Evolutionary conservation across 2,888 invertebrate genomes (phyloP), one percentile per base, ranked within the genome.

Genomic region (Megastigmus dorsalis): DNA sequence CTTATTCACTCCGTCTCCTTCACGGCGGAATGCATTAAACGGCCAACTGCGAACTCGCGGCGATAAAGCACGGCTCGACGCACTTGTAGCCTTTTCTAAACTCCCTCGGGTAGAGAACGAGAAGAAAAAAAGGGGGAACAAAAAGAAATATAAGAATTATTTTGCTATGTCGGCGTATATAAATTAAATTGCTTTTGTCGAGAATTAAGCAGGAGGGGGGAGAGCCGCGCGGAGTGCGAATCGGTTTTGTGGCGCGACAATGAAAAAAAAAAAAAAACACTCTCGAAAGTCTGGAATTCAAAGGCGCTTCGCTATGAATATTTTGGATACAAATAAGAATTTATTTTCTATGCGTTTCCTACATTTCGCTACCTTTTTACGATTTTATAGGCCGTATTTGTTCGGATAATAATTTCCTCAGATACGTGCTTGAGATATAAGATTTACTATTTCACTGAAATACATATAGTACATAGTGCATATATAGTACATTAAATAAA

Each of bases 11-110:
- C 23, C 2, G 28, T 36, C 55, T 10, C 33, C 33, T 20, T 33
- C 20, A 18, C n/a, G 13, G 13, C 20, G 43, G 62, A 54, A 70
- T 70, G 18, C 48, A 38, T 60, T 65, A 50, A 52, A 38, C 59
- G 48, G 26, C 23, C 54, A n/a, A 48, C 54, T 28, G 23, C 43
- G 13, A 55, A 45, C 33, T 60, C 62, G 38, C 5, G 15, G 50
- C 50, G 63, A 68, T 68, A 74, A 62, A 68, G 50, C 74, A 74
- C 55, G 67, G 15, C 68, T 36, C 54, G 62, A 41, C 55, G 45
- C 38, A 54, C 67, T 52, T 26, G 45, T 41, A 15, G 41, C 38
- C 28, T 65, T 65, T 65, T 57, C 55, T 48, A 48, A 45, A 38
- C 15, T 38, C 23, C 20, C 4, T 2, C 28, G 45, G 33, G n/a